Evolutionary conservation across 1,140 invertebrate species (phyloP), one percentile per base, ranked within the genome.

Genomic region (Pentalonia nigronervosa): DNA sequence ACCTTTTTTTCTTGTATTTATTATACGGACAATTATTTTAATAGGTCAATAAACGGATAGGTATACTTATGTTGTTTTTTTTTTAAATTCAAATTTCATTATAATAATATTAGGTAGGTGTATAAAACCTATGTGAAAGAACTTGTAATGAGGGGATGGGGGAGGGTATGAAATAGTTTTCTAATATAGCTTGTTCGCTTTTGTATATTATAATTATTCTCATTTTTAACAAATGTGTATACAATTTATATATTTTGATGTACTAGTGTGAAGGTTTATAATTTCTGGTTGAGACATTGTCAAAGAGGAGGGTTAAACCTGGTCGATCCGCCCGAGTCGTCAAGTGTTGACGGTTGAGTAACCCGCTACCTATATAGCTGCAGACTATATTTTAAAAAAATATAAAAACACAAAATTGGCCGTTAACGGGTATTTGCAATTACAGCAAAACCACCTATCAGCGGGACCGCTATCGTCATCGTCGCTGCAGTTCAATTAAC

Each of bases 21-120:
- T 36, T 36, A 87, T n/a, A 21, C 20, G 2, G 88, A 56, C 88
- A 36, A 89, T 89, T 89, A 89, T 41, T 89, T 89, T 89, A 89
- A 89, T 89, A 36, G 47, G 86, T 50, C 23, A 25, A 14, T 88
- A 48, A 34, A 48, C 1, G 86, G 30, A 48, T 81, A 81, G 60
- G 3, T n/a, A 41, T 4, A 36, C 34, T 7, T 25, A 25, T 30
- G 23, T 88, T 88, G 8, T 41, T 20, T 48, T 41, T 20, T 48
- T 47, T 17, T 34, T 21, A 87, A 87, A 48, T 87, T 47, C 47
- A 47, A 48, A 88, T 88, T 21, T 48, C 6, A 30, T 76, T 45
- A 83, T 36, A 0, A 83, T 83, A 36, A 83, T 14, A 83, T 83
- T 53, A 67, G 2, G 60, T 76, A 76, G n/a, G 30, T 0, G 17